Conservation (phyloP, 2,113 vertebrate species). For the Corythornis vintsioides region DNA sequence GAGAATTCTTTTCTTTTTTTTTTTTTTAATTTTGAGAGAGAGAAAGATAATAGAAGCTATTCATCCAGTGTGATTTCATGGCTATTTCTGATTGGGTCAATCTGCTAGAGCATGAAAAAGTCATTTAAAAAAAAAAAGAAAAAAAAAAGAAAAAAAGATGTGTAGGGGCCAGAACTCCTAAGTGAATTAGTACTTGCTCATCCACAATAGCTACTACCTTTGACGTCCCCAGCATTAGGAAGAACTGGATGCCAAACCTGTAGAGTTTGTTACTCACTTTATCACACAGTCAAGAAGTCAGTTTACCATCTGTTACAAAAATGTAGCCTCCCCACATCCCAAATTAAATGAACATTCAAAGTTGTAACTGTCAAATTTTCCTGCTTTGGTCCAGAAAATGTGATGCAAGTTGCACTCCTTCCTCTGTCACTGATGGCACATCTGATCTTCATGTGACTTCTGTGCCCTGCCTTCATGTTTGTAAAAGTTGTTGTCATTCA, state of each 20-base stretch:
- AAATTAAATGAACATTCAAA: neutral
- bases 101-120: neutral
- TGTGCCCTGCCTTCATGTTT: neutral
- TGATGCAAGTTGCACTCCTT: neutral
- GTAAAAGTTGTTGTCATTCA: neutral
- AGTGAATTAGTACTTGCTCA: neutral
- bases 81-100: neutral
- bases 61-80: neutral
- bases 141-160: neutral
- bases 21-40: neutral
- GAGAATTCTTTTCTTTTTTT: too few species aligned
- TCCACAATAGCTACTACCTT: neutral
- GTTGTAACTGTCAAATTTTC: neutral
- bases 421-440: neutral
- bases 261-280: neutral
- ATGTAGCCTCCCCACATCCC: neutral
- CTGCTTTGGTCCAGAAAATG: neutral
- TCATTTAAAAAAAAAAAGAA: neutral
- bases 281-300: neutral
- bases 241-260: neutral
- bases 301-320: neutral
- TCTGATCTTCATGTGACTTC: neutral
- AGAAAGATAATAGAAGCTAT: neutral
- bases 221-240: neutral
- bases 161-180: neutral